These are phyloP conservation scores for Rhogogaster chlorosoma DNA, from an alignment of 2,888 invertebrate genomes.

Conservation along the genomic window DNA sequence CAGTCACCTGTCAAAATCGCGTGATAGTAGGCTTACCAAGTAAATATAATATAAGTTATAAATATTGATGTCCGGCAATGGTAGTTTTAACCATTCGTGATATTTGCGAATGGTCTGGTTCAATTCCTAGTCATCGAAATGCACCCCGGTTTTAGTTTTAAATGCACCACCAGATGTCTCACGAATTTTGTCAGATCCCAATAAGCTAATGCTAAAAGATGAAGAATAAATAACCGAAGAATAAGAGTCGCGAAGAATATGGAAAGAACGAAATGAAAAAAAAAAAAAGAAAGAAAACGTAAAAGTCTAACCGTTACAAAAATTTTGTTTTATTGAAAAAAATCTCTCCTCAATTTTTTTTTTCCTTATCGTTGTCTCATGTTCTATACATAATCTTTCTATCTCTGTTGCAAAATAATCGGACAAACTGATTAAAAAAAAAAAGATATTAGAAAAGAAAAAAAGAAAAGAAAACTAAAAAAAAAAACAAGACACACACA, in stretches of 20 bases:
- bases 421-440: slow-evolving; percentile 62
- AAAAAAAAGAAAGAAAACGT: too few relatives aligned
- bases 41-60: too few relatives aligned
- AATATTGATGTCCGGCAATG: too few relatives aligned
- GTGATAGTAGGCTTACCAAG: too few relatives aligned
- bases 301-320: background rate
- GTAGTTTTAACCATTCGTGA: too few relatives aligned
- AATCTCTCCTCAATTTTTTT: background rate
- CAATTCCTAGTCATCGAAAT: too few relatives aligned
- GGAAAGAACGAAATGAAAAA: background rate
- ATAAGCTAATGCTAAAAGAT: background rate
- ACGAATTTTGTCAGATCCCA: too few relatives aligned
- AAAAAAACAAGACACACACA: background rate
- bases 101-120: too few relatives aligned
- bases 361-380: background rate
- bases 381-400: background rate
- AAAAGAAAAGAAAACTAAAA: slow-evolving; percentile 32
- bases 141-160: too few relatives aligned
- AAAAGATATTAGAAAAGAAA: slow-evolving; percentile 63
- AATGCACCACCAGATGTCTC: too few relatives aligned
- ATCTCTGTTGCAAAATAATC: slow-evolving; percentile 52
- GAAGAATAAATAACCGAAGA: background rate
- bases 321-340: background rate
- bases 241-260: background rate
- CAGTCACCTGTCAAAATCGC: too few relatives aligned